Base-by-base conservation (phyloP, 37 sponge, comb jelly and placozoan species). In the Mnemiopsis leidyi region DNA sequence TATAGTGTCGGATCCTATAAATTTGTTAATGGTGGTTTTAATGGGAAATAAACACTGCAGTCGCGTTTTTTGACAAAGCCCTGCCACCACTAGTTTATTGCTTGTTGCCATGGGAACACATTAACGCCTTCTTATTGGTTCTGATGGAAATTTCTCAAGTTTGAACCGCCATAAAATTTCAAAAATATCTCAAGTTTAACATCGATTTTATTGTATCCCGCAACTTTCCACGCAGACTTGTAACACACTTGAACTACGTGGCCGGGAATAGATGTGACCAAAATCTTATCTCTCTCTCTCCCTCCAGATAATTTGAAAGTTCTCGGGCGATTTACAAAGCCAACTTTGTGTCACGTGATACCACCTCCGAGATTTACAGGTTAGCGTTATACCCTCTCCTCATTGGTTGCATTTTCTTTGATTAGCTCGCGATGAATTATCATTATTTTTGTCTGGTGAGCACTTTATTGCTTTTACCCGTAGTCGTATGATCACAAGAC, bases 21-120 rank as follows among this genome's bases (percentile, higher is more conserved):
- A 48, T 48, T 48, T 48, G 61, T 48, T 48, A 48, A 48, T 48
- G 61, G 61, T 48, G 13, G 61, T 48, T 34, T 34, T 77, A 77
- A 77, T 77, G 79, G 79, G 18, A 77, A 77, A 77, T 16, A 26
- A 31, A 32, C 20, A 32, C 35, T 5, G 5, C 32, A 13, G 36
- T 77, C 79, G 79, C 35, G 79, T 77, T 34, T 77, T 34, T 34
- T 77, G 79, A 77, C 79, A 34, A 77, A 34, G 79, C 36, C 79
- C 79, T 77, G 79, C 79, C 79, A 71, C 73, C 73, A 33, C 79
- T 28, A 26, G 32, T 31, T 77, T 34, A 77, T 26, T 77, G 34
- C 79, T 34, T 77, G 79, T 77, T 77, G 79, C 32, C 79, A 77
- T 77, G 79, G 79, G 36, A 77, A 77, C 36, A 13, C 73, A 3